Conservation (phyloP, 2,888 invertebrate species). For the Osedax frankpressi region DNA sequence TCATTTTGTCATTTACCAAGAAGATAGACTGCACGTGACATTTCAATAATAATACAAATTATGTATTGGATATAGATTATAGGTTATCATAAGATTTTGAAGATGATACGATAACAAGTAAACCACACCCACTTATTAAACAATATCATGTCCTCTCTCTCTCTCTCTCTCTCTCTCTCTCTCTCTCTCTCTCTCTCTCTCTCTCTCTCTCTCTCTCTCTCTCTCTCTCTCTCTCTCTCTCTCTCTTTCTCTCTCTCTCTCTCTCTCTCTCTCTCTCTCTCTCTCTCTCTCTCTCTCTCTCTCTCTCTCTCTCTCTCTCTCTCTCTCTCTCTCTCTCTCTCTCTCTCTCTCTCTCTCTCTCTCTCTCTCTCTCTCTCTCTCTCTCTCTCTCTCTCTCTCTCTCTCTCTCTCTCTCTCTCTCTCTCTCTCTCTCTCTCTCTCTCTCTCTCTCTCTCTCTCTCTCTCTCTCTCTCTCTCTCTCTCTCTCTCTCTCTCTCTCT, state of each 20-base stretch:
- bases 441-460: conserved; percentile 4
- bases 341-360: conserved; percentile 6
- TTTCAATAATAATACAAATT: not conserved
- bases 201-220: conserved; percentile 10
- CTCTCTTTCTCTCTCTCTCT: conserved; percentile 1
- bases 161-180: not conserved
- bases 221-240: conserved; percentile 1
- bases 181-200: not conserved
- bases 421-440: conserved; percentile 8
- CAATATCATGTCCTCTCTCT: not conserved
- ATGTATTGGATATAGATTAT: not conserved
- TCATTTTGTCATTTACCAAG: not conserved
- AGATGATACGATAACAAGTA: not conserved
- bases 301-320: conserved; percentile 13
- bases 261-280: conserved; percentile 9
- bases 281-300: conserved; percentile 4
- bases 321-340: conserved; percentile 5
- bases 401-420: conserved; percentile 6
- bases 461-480: conserved; percentile 5
- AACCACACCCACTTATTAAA: not conserved
- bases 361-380: conserved; percentile 10
- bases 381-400: conserved; percentile 9
- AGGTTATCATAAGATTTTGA: not conserved
- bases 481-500: conserved; percentile 8
- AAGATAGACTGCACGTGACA: not conserved